Percentiles rank a stretch among this genome's conserved stretches.
Conservation (phyloP, 2,888 invertebrate genomes). For the Eulithis testata region DNA sequence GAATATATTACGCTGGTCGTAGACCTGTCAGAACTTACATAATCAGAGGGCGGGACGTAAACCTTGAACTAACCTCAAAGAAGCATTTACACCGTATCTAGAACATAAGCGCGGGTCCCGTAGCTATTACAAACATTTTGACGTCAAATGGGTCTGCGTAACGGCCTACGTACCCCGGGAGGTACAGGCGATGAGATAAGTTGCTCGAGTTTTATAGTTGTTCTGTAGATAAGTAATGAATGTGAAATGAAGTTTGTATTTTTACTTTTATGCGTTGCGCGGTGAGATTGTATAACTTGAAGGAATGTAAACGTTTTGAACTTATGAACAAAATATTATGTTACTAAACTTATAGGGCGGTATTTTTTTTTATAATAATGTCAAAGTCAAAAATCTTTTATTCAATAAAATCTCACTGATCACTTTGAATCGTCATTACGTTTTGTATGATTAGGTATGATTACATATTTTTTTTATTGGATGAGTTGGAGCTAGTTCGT, state of each 20-base stretch:
- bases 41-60: conserved; percentile 6
- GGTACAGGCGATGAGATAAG: conserved; percentile 26
- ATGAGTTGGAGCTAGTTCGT: too few species aligned
- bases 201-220: conserved; percentile 25
- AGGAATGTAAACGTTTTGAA: too few species aligned
- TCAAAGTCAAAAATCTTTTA: too few species aligned
- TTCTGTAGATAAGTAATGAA: conserved; percentile 16
- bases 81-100: conserved; percentile 33
- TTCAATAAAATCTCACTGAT: too few species aligned
- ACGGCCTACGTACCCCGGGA: conserved; percentile 21
- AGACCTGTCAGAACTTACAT: neutral
- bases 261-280: neutral
- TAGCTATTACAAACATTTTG: conserved; percentile 32
- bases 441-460: too few species aligned
- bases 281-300: neutral
- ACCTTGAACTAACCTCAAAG: conserved; percentile 38
- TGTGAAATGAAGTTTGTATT: neutral
- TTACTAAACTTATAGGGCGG: too few species aligned
- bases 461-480: too few species aligned
- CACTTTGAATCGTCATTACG: too few species aligned
- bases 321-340: too few species aligned
- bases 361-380: too few species aligned
- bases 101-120: conserved; percentile 29
- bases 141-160: conserved; percentile 27
- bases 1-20: neutral